Conservation (phyloP, 2,797 vertebrate genomes). For the Sebastes oblongus region DNA sequence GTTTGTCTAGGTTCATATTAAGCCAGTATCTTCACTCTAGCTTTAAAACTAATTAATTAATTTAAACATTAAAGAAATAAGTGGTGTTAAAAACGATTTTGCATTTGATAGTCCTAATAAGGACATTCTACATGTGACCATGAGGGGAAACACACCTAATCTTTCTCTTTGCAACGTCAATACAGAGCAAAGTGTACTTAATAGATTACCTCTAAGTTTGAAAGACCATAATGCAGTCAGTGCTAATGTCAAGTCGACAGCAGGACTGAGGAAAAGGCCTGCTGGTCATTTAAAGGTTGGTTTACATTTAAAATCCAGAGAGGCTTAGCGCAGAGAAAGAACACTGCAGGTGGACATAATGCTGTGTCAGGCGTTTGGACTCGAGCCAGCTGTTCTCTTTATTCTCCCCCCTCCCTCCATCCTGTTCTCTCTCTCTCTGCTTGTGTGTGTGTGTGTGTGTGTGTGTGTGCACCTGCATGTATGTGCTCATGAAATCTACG, state of each 20-base stretch:
- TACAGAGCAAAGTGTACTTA: conserved; percentile 3
- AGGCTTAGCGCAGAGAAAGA: conserved; percentile 45
- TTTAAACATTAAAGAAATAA: too few relatives aligned
- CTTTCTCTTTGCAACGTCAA: background rate
- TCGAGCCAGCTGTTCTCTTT: conserved; percentile 60
- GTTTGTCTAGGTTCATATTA: too few relatives aligned
- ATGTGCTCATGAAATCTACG: conserved; percentile 39
- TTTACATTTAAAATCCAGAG: conserved; percentile 61
- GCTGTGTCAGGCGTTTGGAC: conserved; percentile 69
- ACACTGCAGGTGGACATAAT: conserved; percentile 66
- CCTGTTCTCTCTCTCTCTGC: background rate
- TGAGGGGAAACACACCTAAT: background rate
- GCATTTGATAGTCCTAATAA: too few relatives aligned
- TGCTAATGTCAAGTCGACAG: conserved; percentile 30
- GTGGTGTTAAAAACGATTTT: too few relatives aligned
- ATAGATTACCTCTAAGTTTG: conserved; percentile 26
- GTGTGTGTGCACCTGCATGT: conserved; percentile 21
- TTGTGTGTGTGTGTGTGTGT: conserved; percentile 25
- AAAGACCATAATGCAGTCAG: background rate
- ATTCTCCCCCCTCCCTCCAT: background rate
- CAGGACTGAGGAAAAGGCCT: conserved; percentile 31
- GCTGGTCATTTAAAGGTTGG: conserved; percentile 65
- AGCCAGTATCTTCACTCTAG: too few relatives aligned
- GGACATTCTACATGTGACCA: background rate
- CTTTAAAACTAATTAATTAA: too few relatives aligned